These are phyloP conservation scores for Spizaetus ornatus DNA, from an alignment of 2,113 vertebrate genomes.

Conservation along the genomic window DNA sequence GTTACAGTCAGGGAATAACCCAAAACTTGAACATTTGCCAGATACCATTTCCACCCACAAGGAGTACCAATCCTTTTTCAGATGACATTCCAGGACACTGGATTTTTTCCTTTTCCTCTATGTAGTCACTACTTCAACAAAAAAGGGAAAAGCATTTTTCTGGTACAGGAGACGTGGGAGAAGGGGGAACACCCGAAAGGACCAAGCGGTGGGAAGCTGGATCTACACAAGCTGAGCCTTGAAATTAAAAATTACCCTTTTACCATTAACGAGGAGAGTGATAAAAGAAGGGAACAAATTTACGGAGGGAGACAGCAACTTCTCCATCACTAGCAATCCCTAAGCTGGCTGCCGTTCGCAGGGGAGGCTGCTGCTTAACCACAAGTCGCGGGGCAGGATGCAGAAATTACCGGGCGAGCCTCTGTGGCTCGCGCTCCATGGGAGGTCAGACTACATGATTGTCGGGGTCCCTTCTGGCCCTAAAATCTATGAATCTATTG, in stretches of 20 bases:
- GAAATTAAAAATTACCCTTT: background rate
- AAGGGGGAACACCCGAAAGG: background rate
- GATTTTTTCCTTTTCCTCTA: background rate
- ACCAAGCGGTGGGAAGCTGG: background rate
- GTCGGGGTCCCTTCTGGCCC: constrained; percentile 52
- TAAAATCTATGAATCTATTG: constrained; percentile 63
- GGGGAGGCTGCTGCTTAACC: background rate
- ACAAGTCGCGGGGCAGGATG: background rate
- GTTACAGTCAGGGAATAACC: background rate
- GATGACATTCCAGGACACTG: background rate
- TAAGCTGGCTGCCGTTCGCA: background rate
- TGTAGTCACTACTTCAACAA: background rate
- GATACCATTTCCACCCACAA: background rate
- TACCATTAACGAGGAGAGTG: background rate
- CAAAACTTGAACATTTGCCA: background rate
- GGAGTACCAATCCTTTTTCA: background rate
- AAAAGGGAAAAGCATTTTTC: background rate
- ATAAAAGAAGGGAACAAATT: background rate
- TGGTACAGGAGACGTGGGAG: background rate
- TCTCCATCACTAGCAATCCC: background rate
- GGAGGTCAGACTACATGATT: background rate
- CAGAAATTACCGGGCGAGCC: background rate
- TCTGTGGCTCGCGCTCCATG: background rate
- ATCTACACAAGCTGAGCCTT: background rate
- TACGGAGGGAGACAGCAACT: background rate